These are phyloP conservation scores for Morone saxatilis DNA, from an alignment of 2,113 vertebrate genomes.

Conservation along the genomic window DNA sequence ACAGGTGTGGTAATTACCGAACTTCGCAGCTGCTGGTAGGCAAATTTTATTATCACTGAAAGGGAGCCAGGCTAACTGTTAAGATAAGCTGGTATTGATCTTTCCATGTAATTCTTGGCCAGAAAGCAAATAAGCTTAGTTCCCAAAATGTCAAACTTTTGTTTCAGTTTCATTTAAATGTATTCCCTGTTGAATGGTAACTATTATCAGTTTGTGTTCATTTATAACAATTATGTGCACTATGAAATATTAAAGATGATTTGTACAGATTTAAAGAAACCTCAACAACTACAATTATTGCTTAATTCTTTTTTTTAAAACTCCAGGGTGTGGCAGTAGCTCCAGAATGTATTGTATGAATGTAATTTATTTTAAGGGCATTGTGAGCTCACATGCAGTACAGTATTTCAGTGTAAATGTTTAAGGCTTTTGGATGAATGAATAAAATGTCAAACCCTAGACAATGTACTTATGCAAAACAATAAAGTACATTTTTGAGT, in stretches of 20 bases:
- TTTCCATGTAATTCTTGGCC: background rate
- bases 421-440: background rate
- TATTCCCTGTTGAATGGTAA: background rate
- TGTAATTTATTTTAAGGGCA: conserved; percentile 29
- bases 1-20: background rate
- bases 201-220: no score
- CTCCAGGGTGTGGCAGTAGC: background rate
- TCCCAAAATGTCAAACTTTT: background rate
- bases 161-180: background rate
- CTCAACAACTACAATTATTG: background rate
- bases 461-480: background rate
- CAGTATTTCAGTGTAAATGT: background rate
- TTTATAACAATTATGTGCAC: background rate
- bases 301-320: no score
- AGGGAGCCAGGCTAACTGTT: background rate
- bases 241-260: background rate
- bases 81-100: background rate
- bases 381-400: background rate
- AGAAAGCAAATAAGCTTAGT: background rate
- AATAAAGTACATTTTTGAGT: background rate
- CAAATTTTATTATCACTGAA: background rate
- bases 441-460: conserved; percentile 1
- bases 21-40: background rate
- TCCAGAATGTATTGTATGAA: background rate
- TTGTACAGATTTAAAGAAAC: background rate